Evolutionary conservation across 2,888 invertebrate species (phyloP).

Genomic region (Calliphora vomitoria): DNA sequence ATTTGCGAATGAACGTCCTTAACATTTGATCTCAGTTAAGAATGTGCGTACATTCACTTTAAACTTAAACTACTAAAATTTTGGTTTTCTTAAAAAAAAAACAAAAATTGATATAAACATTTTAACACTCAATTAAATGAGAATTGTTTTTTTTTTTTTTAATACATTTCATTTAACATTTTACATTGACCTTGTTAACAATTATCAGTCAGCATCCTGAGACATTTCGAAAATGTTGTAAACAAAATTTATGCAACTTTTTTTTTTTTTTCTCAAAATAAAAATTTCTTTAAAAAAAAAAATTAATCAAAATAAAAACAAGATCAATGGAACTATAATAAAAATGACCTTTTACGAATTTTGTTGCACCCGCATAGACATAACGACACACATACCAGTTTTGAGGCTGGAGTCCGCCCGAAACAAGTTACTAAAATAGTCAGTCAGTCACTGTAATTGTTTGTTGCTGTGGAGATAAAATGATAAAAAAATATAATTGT

Average conservation of each 20-base stretch:
- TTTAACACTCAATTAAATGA: slow-evolving; percentile 41
- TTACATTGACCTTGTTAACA: slow-evolving; percentile 64
- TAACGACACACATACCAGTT: neutral
- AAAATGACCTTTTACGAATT: slow-evolving; percentile 59
- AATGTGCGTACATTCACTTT: neutral
- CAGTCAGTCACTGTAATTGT: slow-evolving; percentile 26
- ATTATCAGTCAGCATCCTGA: slow-evolving; percentile 51
- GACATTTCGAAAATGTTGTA: neutral
- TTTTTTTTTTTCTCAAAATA: slow-evolving; percentile 21
- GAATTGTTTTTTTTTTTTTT: slow-evolving; percentile 2
- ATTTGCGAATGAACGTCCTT: neutral
- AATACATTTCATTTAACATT: slow-evolving; percentile 45
- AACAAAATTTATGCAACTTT: slow-evolving; percentile 37
- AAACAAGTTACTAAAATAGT: neutral
- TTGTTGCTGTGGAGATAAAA: neutral
- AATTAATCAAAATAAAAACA: slow-evolving; percentile 35
- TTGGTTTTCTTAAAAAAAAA: slow-evolving; percentile 13
- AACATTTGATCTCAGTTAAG: neutral
- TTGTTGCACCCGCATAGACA: slow-evolving; percentile 51
- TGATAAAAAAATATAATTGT: slow-evolving; percentile 18
- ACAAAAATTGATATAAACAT: slow-evolving; percentile 12
- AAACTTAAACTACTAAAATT: slow-evolving; percentile 3
- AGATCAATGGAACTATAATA: slow-evolving; percentile 72
- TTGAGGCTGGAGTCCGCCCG: neutral
- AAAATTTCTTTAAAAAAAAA: slow-evolving; percentile 50